A percentile compares a stretch with the other conserved stretches of the same genome.
These are phyloP conservation scores for Mycteria americana DNA, from an alignment of 2,797 vertebrate genomes.

Conservation along the genomic window DNA sequence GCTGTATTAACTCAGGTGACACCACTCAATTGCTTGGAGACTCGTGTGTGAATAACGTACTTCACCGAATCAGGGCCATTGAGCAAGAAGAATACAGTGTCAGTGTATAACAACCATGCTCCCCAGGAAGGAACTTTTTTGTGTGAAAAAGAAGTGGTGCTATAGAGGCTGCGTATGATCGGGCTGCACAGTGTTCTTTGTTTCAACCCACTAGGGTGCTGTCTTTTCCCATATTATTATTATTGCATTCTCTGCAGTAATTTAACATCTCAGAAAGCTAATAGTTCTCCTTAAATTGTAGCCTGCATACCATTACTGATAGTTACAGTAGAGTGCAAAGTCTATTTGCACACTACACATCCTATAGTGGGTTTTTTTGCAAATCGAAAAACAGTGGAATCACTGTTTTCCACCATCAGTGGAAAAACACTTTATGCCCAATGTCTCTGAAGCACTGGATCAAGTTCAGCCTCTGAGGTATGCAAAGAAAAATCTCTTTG, in stretches of 20 bases:
- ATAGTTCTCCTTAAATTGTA: conserved; percentile 64
- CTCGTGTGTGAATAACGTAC: neutral
- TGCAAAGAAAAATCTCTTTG: neutral
- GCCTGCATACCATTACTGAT: conserved; percentile 38
- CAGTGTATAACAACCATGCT: neutral
- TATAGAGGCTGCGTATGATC: neutral
- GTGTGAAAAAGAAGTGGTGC: conserved; percentile 11
- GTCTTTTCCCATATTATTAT: conserved; percentile 54
- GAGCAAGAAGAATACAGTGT: neutral
- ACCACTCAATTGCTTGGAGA: neutral
- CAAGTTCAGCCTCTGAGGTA: neutral
- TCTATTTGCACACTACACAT: conserved; percentile 50
- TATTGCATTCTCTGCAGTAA: conserved; percentile 26
- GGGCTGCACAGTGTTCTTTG: conserved; percentile 25
- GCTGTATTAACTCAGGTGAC: neutral
- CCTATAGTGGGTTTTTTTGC: neutral
- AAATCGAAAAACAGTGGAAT: conserved; percentile 64
- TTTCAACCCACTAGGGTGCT: conserved; percentile 51
- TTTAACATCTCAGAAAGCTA: conserved; percentile 60
- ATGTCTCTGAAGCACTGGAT: neutral
- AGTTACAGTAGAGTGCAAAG: conserved; percentile 44
- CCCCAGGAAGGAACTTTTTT: conserved; percentile 23
- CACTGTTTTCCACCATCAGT: no score
- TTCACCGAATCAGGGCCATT: conserved; percentile 7
- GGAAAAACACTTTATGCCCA: neutral